A percentile compares a stretch with the other conserved stretches of the same genome.
These are phyloP conservation scores for Galeopsomyia nigrocyanea DNA, from an alignment of 2,888 invertebrate species.

Conservation along the genomic window DNA sequence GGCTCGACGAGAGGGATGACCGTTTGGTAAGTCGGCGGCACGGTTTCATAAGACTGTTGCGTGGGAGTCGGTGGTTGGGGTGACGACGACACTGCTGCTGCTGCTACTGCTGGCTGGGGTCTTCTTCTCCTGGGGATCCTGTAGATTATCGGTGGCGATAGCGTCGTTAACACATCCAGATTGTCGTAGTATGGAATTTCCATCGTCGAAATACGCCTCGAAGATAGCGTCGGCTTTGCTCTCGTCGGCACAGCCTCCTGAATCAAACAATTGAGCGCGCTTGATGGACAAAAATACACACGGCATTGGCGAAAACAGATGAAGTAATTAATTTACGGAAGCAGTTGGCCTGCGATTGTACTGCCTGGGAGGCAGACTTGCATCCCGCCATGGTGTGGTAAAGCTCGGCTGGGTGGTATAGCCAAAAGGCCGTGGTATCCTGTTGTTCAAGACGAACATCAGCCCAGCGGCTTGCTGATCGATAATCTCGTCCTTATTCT, in stretches of 20 bases:
- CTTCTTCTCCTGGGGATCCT: slow-evolving; percentile 2
- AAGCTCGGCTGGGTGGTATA: neutral
- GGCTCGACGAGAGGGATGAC: too few species aligned
- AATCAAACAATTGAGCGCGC: neutral
- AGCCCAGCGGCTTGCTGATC: neutral
- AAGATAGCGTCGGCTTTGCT: too few species aligned
- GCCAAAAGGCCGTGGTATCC: slow-evolving; percentile 47
- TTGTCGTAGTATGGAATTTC: too few species aligned
- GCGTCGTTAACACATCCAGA: too few species aligned
- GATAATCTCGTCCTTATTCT: neutral
- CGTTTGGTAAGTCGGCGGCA: too few species aligned
- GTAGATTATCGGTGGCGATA: neutral
- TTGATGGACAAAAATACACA: neutral
- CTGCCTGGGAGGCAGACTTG: neutral
- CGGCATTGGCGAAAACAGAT: neutral
- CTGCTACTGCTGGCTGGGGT: too few species aligned
- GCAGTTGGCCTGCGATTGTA: neutral
- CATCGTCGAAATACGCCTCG: too few species aligned
- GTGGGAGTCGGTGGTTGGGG: neutral
- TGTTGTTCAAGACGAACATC: slow-evolving; percentile 37
- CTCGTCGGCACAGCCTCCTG: too few species aligned
- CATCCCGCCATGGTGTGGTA: too few species aligned
- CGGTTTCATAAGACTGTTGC: too few species aligned
- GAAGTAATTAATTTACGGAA: neutral
- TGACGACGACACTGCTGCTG: too few species aligned